Evolutionary conservation across 1,140 invertebrate species (phyloP).

Genomic region (Atta cephalotes): DNA sequence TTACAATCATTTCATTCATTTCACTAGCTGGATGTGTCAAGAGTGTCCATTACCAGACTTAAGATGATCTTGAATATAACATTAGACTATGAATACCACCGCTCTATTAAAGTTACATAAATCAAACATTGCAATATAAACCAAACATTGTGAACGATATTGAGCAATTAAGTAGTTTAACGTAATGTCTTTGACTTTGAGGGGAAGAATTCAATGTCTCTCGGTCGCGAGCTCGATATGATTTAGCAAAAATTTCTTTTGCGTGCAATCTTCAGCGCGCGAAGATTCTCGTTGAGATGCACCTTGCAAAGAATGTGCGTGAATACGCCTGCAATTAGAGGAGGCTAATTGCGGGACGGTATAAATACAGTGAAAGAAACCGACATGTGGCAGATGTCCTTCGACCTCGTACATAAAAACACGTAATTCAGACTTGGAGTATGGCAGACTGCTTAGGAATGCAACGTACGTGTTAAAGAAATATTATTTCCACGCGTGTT

Average conservation of each 20-base stretch:
- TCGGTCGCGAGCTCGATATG: not conserved
- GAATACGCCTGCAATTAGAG: slow-evolving; percentile 22
- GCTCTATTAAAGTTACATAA: no score
- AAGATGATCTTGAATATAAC: not conserved
- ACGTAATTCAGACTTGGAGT: not conserved
- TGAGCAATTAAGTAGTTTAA: not conserved
- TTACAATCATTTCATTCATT: not conserved
- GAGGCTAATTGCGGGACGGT: slow-evolving; percentile 11
- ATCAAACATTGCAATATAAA: no score
- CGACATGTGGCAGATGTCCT: not conserved
- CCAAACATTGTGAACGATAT: not conserved
- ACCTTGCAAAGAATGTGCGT: not conserved
- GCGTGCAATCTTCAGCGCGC: not conserved
- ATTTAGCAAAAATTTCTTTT: not conserved
- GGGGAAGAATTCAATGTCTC: not conserved
- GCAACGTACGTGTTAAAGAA: slow-evolving; percentile 44
- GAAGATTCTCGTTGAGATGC: not conserved
- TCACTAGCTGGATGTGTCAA: no score
- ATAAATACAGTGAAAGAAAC: not conserved
- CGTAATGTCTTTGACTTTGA: not conserved
- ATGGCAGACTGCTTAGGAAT: not conserved
- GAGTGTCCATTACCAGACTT: not conserved
- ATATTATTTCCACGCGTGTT: not conserved
- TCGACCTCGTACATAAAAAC: not conserved
- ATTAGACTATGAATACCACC: not conserved